Conservation (phyloP, 2,113 vertebrate genomes). For the Marcusenius ussheri region DNA sequence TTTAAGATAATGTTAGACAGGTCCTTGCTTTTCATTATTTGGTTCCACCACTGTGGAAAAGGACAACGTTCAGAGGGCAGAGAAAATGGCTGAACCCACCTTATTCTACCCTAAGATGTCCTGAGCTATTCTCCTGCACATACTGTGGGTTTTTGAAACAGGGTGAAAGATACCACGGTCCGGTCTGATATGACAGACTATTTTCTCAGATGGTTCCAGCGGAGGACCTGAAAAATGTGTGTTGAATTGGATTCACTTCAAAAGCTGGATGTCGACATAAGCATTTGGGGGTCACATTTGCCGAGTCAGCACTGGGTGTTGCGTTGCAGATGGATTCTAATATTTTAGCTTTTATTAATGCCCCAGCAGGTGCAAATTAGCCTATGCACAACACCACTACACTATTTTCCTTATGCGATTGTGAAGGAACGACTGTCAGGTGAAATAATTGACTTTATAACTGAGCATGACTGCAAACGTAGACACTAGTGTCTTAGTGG, state of each 20-base stretch:
- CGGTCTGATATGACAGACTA: background rate
- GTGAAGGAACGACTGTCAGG: background rate
- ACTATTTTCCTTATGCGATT: background rate
- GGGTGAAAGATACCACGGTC: background rate
- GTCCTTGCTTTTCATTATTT: constrained; percentile 29
- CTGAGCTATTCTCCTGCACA: background rate
- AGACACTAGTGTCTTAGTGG: background rate
- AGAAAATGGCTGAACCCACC: background rate
- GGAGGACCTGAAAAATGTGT: background rate
- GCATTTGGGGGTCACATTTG: background rate
- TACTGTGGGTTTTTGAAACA: too few species aligned
- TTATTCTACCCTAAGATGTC: background rate
- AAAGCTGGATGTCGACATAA: background rate
- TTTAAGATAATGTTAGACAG: constrained; percentile 43
- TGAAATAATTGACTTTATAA: background rate
- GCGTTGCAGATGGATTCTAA: background rate
- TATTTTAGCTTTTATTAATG: background rate
- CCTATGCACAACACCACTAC: background rate
- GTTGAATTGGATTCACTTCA: background rate
- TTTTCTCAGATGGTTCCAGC: background rate
- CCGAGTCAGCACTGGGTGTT: background rate
- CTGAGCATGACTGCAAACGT: background rate
- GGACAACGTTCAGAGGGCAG: background rate
- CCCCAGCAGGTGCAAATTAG: background rate
- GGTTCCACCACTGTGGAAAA: background rate